Base-by-base conservation (phyloP, 1,140 invertebrate genomes). In the Helicoverpa zea region DNA sequence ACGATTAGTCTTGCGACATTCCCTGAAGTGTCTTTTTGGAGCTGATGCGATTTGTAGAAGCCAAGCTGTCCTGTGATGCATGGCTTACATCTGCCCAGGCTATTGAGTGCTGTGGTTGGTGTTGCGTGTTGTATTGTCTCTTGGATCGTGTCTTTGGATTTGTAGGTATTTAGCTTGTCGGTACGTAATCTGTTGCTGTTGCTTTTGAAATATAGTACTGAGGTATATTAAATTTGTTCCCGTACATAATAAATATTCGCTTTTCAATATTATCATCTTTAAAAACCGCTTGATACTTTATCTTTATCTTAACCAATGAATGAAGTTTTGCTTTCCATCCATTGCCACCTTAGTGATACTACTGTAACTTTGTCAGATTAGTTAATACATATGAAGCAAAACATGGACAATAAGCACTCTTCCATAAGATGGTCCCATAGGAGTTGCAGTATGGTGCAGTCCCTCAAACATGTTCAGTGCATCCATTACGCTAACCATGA, bases 21-120 rank as follows among this genome's bases (percentile, higher is more conserved):
- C 61, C 76, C 23, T 79, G 75, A 54, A 58, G 29, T 79, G 63
- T 70, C 64, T 79, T 79, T 79, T 79, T 79, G 76, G 51, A 59
- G 54, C 12, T 58, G 51, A 56, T 70, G 76, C 64, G 64, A 79
- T 79, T 79, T 70, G 63, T 70, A 64, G 76, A 12, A 79, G 63
- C 47, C 61, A 66, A 14, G 18, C 9, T 49, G 13, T 59, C 66
- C 43, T 75, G 43, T 75, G 75, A 77, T 66, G 47, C 49, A 77
- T 77, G 43, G 61, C 61, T 3, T 54, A 77, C 75, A 66, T 66
- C 75, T 77, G 75, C 51, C 64, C 13, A 7, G 49, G 47, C 43
- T 77, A 68, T 68, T 68, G 64, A 49, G 35, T 51, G 43, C 18
- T 18, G 49, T 66, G 35, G 63, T 47, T n/a, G 2, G 30, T 49